A percentile compares a stretch with the other conserved stretches of the same genome.
Conservation (phyloP, 2,113 vertebrate genomes). For the Podocnemis expansa region DNA sequence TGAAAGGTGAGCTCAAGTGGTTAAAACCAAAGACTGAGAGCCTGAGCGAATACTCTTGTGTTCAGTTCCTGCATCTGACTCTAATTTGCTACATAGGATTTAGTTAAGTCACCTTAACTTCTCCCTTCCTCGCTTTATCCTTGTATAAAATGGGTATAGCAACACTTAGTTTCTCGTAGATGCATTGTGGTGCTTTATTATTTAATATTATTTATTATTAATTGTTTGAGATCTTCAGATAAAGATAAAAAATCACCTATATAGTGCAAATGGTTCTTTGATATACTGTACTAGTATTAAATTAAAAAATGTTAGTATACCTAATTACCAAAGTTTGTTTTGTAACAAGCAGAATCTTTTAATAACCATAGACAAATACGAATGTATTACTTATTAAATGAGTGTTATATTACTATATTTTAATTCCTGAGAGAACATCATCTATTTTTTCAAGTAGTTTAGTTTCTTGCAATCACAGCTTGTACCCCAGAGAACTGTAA, state of each 20-base stretch:
- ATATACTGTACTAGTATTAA: not conserved
- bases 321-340: not conserved
- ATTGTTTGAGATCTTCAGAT: not conserved
- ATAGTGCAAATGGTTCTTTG: not conserved
- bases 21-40: not conserved
- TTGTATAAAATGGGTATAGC: not conserved
- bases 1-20: not conserved
- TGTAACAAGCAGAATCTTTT: not conserved
- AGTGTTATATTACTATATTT: not conserved
- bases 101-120: not conserved
- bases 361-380: not conserved
- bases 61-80: not conserved
- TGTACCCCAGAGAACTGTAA: not conserved
- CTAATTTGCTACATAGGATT: not conserved
- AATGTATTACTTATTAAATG: not conserved
- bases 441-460: not conserved
- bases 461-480: not conserved
- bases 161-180: not conserved
- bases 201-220: not conserved
- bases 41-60: not conserved
- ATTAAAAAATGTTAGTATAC: not conserved
- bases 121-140: not conserved
- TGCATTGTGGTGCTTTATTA: not conserved
- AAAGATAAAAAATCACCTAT: not conserved
- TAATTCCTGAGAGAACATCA: not conserved